Evolutionary conservation across 2,113 vertebrate species (phyloP).

Genomic region (Pardalotus punctatus): DNA sequence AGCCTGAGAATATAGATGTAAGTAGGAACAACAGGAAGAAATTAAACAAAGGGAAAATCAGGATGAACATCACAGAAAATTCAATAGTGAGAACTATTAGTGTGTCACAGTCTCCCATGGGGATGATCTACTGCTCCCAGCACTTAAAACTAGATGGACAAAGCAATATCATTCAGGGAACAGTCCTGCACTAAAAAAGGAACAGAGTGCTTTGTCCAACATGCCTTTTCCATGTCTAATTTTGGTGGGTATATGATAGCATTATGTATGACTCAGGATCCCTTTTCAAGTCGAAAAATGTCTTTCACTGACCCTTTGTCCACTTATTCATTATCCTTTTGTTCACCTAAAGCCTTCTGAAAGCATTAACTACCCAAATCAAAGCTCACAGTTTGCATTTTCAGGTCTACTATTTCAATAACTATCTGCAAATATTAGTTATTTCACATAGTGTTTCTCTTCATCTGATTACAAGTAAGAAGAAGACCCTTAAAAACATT

Average conservation of each 20-base stretch:
- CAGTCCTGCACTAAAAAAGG: not conserved
- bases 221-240: not conserved
- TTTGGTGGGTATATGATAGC: not conserved
- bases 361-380: not conserved
- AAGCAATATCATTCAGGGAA: not conserved
- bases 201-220: not conserved
- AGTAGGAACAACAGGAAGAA: not conserved
- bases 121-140: not conserved
- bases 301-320: not conserved
- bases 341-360: not conserved
- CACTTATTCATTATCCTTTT: not conserved
- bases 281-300: not conserved
- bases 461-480: constrained; percentile 1
- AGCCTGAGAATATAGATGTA: not conserved
- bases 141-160: constrained; percentile 10
- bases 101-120: not conserved
- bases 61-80: not conserved
- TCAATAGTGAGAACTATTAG: not conserved
- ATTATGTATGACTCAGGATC: not conserved
- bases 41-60: not conserved
- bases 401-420: constrained; percentile 13
- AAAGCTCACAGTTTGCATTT: not conserved
- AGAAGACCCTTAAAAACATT: constrained; percentile 31
- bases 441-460: not conserved
- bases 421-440: constrained; percentile 1